Evolutionary conservation across 2,113 vertebrate genomes (phyloP).

Genomic region (Prunella himalayana): DNA sequence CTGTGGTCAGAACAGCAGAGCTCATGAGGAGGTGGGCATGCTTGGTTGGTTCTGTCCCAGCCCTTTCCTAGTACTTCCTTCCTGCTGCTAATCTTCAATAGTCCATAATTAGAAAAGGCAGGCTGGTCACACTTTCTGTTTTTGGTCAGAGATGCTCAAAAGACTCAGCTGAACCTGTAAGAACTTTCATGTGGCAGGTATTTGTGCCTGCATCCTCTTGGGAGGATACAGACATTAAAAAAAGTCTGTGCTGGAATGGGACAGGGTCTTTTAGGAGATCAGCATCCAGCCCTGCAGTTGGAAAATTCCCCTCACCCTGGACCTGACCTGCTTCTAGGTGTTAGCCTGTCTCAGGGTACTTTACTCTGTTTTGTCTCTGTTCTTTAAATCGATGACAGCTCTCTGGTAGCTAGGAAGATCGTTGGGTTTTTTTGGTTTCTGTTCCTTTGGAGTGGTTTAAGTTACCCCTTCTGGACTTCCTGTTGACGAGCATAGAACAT

Average conservation of each 20-base stretch:
- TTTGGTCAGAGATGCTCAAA: neutral
- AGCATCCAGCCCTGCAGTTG: neutral
- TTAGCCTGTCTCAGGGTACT: neutral
- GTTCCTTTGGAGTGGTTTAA: neutral
- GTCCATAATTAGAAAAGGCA: neutral
- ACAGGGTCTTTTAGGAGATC: neutral
- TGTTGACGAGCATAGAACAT: neutral
- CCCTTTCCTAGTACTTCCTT: neutral
- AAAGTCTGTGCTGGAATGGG: neutral
- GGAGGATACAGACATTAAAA: neutral
- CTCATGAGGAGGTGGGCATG: neutral
- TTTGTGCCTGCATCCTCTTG: neutral
- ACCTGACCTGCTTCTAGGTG: neutral
- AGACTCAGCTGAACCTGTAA: rapidly evolving
- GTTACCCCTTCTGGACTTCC: neutral
- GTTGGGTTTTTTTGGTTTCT: neutral
- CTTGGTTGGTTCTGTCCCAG: neutral
- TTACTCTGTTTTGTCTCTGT: neutral
- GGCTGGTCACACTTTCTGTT: rapidly evolving
- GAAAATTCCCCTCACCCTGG: neutral
- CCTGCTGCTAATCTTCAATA: neutral
- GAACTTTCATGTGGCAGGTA: neutral
- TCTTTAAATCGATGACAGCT: neutral
- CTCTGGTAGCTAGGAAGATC: neutral
- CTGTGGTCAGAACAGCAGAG: neutral